Evolutionary conservation across 2,888 invertebrate species (phyloP), one percentile per base, ranked within the genome.

Genomic region (Sphinx pinastri): DNA sequence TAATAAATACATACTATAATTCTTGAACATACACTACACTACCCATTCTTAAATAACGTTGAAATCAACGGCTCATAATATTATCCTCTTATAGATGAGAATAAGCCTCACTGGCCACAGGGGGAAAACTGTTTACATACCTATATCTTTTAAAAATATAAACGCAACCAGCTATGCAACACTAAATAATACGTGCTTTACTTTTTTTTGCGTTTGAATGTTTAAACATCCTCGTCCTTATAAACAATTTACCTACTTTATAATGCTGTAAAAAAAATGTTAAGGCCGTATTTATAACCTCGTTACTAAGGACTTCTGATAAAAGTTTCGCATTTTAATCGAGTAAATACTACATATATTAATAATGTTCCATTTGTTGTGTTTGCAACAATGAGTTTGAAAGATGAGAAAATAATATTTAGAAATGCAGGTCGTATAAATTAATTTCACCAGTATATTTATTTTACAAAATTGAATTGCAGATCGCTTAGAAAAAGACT

Each of bases 211-310:
- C 7, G 10, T 59, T 59, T 38, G 8, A 1, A 31, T 25, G 16
- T 54, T 16, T 25, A 31, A 67, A 38, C 31, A 67, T 52, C n/a
- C 52, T 51, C 38, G n/a, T 54, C 52, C n/a, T 52, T 38, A 25
- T 1, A 69, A 52, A 16, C 31, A 54, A 16, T 60, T 59, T 59
- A 59, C n/a, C 51, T 59, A 16, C 6, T 57, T 49, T 55, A 19
- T 11, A 55, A n/a, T 14, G 25, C 4, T 12, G 13, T 51, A 51
- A 10, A 68, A 4, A 68, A 51, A 31, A 38, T 59, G 60, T 59
- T 69, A 69, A 69, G 69, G 69, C 19, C 60, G 16, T 12, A 12
- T 52, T 60, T 38, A 5, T 54, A 52, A 69, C 69, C 69, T 69
- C 60, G 45, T 60, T 45, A 38, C 16, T 69, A 60, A 49, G 45